A percentile compares a stretch with the other conserved stretches of the same genome.
Evolutionary conservation across 2,113 vertebrate genomes (phyloP).

Genomic region (Dasyprocta punctata): DNA sequence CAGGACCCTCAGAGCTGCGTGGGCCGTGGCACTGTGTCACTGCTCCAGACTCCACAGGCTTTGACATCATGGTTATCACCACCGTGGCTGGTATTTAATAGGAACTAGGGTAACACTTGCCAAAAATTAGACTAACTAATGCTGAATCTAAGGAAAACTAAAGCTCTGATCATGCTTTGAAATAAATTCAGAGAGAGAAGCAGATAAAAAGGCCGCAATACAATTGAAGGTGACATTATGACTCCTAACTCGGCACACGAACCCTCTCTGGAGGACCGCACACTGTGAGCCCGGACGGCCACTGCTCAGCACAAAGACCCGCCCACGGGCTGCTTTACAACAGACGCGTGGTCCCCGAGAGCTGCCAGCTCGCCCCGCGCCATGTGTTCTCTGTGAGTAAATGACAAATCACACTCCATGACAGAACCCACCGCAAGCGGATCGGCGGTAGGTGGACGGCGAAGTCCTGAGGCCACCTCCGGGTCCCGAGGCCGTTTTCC

Average conservation of each 20-base stretch:
- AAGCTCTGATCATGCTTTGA: conserved; percentile 68
- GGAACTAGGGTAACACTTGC: conserved; percentile 54
- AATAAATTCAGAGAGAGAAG: conserved; percentile 77
- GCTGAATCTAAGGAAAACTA: conserved; percentile 70
- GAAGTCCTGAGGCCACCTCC: not conserved
- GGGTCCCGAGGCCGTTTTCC: not conserved
- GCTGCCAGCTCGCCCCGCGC: not conserved
- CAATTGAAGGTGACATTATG: conserved; percentile 74
- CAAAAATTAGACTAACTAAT: conserved; percentile 81
- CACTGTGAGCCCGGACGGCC: conserved; percentile 35
- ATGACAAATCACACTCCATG: not conserved
- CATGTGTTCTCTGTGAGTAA: conserved; percentile 50
- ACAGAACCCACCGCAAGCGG: not conserved
- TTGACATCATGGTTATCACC: conserved; percentile 65
- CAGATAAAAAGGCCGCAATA: conserved; percentile 56
- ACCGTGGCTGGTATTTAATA: conserved; percentile 62
- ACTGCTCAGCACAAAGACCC: conserved; percentile 52
- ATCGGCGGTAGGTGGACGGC: not conserved
- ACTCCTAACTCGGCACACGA: conserved; percentile 56
- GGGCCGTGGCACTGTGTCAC: not conserved
- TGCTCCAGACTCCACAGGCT: conserved; percentile 65
- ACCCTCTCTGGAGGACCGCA: conserved; percentile 72
- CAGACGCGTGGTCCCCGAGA: not conserved
- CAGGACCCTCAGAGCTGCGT: no score
- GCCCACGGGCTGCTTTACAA: not conserved